Evolutionary conservation across 2,888 invertebrate species (phyloP), one percentile per base, ranked within the genome.

Genomic region (Cheilosia grossa): DNA sequence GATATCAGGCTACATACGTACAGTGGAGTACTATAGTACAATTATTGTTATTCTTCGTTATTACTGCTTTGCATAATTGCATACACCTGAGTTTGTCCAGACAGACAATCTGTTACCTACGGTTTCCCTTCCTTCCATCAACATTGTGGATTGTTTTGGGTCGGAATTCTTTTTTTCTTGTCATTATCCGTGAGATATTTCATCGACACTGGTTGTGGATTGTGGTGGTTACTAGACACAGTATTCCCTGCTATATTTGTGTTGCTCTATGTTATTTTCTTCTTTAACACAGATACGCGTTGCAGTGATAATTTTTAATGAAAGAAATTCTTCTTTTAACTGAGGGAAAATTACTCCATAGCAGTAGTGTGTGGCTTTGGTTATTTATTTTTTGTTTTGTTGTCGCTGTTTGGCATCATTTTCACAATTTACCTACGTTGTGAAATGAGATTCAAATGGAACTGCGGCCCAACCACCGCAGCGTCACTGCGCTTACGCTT

Each of bases 91-190:
- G 64, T 51, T 33, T 66, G 51, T 64, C 2, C 49, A 66, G 79
- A 59, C 72, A 73, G 80, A 80, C 73, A 80, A 80, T 66, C 80
- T 73, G 80, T 80, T 73, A 73, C 73, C 73, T 67, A 27, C 47
- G 24, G 47, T 47, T 54, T 51, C 66, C 66, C 59, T 54, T 47
- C 58, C n/a, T 27, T 33, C 54, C 53, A 44, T 47, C 37, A 37
- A 21, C 24, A 15, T 17, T 37, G 24, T 30, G 15, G 30, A 53
- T 73, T 59, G 79, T 73, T 53, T 73, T 61, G 49, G 51, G 10
- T 72, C 33, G 19, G 51, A 21, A 17, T 33, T 40, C 4, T 24
- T 63, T 63, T 27, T 40, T 61, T 30, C 54, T 13, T 27, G 44
- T 69, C 54, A 54, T 47, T 63, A 63, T 30, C 49, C 58, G 17